Evolutionary conservation across 2,113 vertebrate genomes (phyloP), one percentile per base, ranked within the genome.

Genomic region (Thunnus maccoyii): DNA sequence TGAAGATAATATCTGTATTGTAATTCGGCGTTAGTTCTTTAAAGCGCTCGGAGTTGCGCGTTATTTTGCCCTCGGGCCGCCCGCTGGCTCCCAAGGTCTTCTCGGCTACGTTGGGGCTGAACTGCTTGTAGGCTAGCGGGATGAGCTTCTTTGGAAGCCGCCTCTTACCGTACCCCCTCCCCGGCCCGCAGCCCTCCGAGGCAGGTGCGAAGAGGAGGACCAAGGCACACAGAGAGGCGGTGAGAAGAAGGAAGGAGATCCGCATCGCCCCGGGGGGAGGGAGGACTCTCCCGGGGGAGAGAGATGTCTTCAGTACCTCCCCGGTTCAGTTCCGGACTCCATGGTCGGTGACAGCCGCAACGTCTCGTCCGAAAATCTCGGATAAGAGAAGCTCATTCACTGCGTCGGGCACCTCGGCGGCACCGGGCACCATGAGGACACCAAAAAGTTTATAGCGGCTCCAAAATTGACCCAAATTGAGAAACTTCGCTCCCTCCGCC

Each of bases 1-100:
- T 99, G 95, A 99, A 99, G 94, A 99, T 98, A 86, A 99, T 99
- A 92, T 99, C 98, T 69, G 98, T 97, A 84, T 99, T 99, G 93
- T 99, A 99, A 93, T 99, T 99, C 73, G 97, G 97, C 55, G 96
- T 97, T 83, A 99, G 97, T 83, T 99, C 98, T 92, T 97, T 98
- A 90, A 99, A 99, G 84, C 98, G 96, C 89, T 98, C 97, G 5
- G 97, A 98, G 92, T 92, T 96, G 89, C 97, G 95, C 66, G 96
- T 97, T 64, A 99, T 97, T 93, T 99, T 99, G 85, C 97, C 97
- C 91, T 99, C 98, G 84, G 97, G 97, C 86, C 97, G 94, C 58
- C 98, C 98, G 95, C 98, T 98, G 88, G 97, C 98, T 22, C 97
- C 98, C 89, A 98, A 95, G 18, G 97, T 99, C 94, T 99, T 99